These are phyloP conservation scores for Arrhopalites spinosus DNA, from an alignment of 2,888 invertebrate species.

Conservation along the genomic window DNA sequence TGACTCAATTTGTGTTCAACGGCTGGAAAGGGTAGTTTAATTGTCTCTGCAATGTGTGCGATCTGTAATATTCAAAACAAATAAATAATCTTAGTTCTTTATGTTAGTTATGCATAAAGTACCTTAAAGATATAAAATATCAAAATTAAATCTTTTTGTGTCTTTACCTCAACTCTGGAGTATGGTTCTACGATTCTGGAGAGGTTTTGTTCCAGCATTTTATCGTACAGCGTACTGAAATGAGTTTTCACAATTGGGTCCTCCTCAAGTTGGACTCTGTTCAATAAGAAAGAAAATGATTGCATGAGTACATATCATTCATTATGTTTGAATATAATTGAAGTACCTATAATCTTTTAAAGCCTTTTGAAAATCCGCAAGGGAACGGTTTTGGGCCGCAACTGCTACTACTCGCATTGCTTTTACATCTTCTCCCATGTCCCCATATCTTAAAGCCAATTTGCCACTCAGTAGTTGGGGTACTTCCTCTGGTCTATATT, in stretches of 20 bases:
- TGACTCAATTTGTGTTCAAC: slow-evolving; percentile 99
- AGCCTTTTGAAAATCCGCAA: slow-evolving; percentile 92
- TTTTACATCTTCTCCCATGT: slow-evolving; percentile 83
- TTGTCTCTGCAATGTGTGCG: slow-evolving; percentile 86
- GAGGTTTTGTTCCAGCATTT: slow-evolving; percentile 98
- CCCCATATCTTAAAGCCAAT: slow-evolving; percentile 90
- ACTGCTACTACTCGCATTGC: slow-evolving; percentile 97
- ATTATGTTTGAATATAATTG: too few species aligned
- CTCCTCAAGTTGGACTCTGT: slow-evolving; percentile 85
- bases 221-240: slow-evolving; percentile 94
- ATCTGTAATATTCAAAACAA: slow-evolving; percentile 53
- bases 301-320: too few species aligned
- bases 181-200: slow-evolving; percentile 99
- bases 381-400: slow-evolving; percentile 93
- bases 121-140: too few species aligned
- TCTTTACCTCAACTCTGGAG: slow-evolving; percentile 85
- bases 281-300: too few species aligned
- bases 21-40: slow-evolving; percentile 84
- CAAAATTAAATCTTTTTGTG: too few species aligned
- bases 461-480: slow-evolving; percentile 94
- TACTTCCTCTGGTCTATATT: slow-evolving; percentile 90
- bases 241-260: slow-evolving; percentile 92
- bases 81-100: background rate
- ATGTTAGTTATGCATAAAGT: background rate
- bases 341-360: slow-evolving; percentile 83